Conservation (phyloP, 2,888 invertebrate genomes). For the Drosophila acutilabella region DNA sequence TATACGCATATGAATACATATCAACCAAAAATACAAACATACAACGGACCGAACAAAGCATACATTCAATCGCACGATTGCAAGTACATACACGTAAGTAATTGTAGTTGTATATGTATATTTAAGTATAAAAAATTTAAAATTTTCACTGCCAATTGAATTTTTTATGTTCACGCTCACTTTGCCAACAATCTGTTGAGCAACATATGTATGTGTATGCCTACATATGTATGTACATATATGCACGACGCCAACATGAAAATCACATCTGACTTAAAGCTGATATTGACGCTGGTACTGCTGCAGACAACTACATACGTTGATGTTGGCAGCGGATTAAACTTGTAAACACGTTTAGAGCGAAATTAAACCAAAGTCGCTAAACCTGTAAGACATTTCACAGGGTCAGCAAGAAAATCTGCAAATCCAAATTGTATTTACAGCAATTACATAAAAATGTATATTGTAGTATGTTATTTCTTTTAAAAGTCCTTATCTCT, state of each 20-base stretch:
- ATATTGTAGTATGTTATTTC: too few relatives aligned
- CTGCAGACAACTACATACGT: slow-evolving; percentile 8
- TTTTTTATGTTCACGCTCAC: slow-evolving; percentile 59
- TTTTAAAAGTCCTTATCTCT: too few relatives aligned
- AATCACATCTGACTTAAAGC: neutral
- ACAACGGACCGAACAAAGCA: neutral
- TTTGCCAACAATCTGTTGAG: slow-evolving; percentile 25
- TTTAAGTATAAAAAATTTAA: slow-evolving; percentile 24
- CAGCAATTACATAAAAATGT: too few relatives aligned
- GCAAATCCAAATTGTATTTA: too few relatives aligned
- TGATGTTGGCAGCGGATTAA: slow-evolving; percentile 22
- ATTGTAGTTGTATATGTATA: neutral
- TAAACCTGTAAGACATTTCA: slow-evolving; percentile 38
- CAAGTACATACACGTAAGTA: neutral
- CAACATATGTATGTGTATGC: too few relatives aligned
- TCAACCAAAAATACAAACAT: slow-evolving; percentile 21
- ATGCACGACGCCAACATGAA: slow-evolving; percentile 6
- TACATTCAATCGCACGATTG: slow-evolving; percentile 8
- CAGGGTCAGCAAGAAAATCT: neutral
- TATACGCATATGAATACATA: slow-evolving; percentile 17
- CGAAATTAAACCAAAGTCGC: slow-evolving; percentile 61
- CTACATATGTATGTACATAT: too few relatives aligned
- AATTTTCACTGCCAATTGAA: slow-evolving; percentile 60
- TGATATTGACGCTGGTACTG: neutral
- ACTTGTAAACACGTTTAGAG: slow-evolving; percentile 63